Evolutionary conservation across 2,797 vertebrate species (phyloP), one percentile per base, ranked within the genome.

Genomic region (Sebastes iracundus): DNA sequence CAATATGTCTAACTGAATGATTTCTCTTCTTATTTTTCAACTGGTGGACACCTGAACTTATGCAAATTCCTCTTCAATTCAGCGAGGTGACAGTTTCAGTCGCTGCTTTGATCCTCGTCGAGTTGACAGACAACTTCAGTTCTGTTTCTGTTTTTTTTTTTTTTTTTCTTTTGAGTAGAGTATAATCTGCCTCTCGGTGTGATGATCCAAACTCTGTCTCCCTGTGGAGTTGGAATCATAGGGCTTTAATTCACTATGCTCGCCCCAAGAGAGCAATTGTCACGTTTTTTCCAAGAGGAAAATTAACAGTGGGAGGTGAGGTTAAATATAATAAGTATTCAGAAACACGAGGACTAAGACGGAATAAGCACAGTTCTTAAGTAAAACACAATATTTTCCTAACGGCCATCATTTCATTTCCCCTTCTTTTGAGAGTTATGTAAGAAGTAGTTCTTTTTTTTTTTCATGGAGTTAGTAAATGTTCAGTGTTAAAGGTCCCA

Each of bases 151-250:
- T 79, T 20, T 46, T 79, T 46, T n/a, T 25, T 35, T 14, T 14
- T 14, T 42, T 22, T 13, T 27, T 30, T 27, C 78, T 33, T n/a
- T 75, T 25, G 75, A 62, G 55, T 18, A 49, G n/a, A 72, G 25
- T 86, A 78, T 77, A 63, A 73, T 85, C 33, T 62, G 28, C 53
- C 49, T 75, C 38, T 65, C 62, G 33, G 35, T 58, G 49, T 77
- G 80, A 81, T 38, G 62, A 80, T 88, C 42, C 46, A 55, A 66
- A 63, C 70, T 32, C 56, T 22, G 18, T 59, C n/a, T 87, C 80
- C 80, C 85, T 64, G 75, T 1, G 65, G 85, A 82, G 53, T 64
- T 68, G 56, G 72, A 77, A 63, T 78, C 70, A 56, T 6, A n/a
- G 33, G 33, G 33, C 10, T 52, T 70, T 74, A 56, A 77, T 70